Evolutionary conservation across 2,888 invertebrate species (phyloP).

Genomic region (Entomobrya proxima): DNA sequence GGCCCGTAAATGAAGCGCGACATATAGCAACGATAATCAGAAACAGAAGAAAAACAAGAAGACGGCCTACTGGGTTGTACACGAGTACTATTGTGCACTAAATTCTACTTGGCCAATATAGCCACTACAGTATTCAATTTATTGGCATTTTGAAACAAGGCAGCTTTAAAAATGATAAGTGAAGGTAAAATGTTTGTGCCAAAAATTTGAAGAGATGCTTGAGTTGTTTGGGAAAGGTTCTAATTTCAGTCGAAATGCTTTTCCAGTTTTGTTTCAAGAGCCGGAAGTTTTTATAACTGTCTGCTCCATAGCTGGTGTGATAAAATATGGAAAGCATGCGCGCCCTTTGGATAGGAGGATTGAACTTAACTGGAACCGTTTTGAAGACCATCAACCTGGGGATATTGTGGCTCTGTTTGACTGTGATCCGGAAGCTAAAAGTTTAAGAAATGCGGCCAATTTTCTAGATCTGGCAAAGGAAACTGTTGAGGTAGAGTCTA

Average conservation of each 20-base stretch:
- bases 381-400: slow-evolving; percentile 67
- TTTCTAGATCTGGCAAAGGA: slow-evolving; percentile 63
- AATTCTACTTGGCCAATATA: no score
- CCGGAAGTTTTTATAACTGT: slow-evolving; percentile 71
- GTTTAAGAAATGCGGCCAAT: slow-evolving; percentile 2
- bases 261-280: slow-evolving; percentile 68
- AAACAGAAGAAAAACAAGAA: slow-evolving; percentile 34
- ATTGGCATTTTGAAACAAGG: background rate
- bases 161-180: slow-evolving; percentile 28
- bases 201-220: no score
- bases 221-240: background rate
- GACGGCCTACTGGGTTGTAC: slow-evolving; percentile 28
- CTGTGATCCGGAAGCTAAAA: slow-evolving; percentile 75
- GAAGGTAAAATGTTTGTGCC: no score
- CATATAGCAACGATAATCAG: background rate
- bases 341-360: slow-evolving; percentile 68
- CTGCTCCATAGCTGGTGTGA: slow-evolving; percentile 62
- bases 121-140: background rate
- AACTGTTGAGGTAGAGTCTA: slow-evolving; percentile 46
- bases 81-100: no score
- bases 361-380: slow-evolving; percentile 74
- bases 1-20: background rate
- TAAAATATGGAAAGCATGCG: slow-evolving; percentile 67
- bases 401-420: slow-evolving; percentile 77
- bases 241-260: background rate